Base-by-base conservation (phyloP, 1,140 invertebrate species). In the Phocides pigmalion region DNA sequence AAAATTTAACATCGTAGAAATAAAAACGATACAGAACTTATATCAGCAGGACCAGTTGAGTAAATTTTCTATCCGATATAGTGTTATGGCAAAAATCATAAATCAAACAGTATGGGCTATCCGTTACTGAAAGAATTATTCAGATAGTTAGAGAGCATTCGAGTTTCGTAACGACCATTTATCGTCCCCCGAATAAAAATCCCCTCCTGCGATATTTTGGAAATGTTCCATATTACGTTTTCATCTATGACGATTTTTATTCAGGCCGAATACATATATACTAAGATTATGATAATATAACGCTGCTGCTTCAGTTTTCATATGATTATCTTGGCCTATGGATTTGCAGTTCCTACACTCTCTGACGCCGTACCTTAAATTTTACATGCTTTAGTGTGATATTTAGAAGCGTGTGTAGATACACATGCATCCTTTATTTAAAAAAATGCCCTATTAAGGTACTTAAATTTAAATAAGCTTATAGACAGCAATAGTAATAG, bases 71-170 rank as follows among this genome's bases (percentile, higher is more conserved):
- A 44, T 58, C 20, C 53, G 22, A 44, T 58, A 58, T 58, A 58
- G 53, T 58, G 53, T 58, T 58, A 44, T 58, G 41, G 37, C 37
- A 42, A 56, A 51, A 56, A 56, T 56, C 53, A 56, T 56, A 56
- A 56, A 56, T 56, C 53, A 56, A 56, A 56, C 53, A 25, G 20
- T 56, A 56, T 56, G 53, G 53, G 53, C 53, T 56, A 56, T 56
- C 37, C 20, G 20, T 56, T 56, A 56, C 53, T 41, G 53, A 41
- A 56, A 56, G 53, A 56, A 56, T 56, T 56, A 56, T 56, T 56
- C 53, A 56, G 53, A 56, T 56, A 56, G 49, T 51, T 51, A 51
- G 20, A 42, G 53, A 56, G 53, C 19, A 56, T 56, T 42, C 17
- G 37, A 56, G 53, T 56, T 56, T 56, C 53, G 37, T 53, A 53